phyloP scores from a whole-genome alignment of 2,113 vertebrate species.

The Pterocles burchelli region DNA sequence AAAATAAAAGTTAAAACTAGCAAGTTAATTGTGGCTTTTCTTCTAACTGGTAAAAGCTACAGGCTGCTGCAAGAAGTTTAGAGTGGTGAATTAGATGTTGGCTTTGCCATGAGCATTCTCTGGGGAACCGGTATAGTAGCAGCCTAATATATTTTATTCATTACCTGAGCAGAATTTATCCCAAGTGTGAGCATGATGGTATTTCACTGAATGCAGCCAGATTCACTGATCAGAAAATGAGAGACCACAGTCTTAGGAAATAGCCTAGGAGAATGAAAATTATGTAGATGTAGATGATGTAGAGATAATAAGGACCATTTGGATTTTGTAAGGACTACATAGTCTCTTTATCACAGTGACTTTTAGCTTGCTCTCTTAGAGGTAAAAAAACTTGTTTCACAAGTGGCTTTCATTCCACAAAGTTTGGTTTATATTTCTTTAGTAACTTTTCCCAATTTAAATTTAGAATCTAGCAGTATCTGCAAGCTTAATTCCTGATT shows the following conservation, averaged over 20 bases:
- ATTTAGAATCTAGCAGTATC: neutral
- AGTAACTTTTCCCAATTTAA: neutral
- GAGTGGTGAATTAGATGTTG: neutral
- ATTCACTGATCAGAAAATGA: neutral
- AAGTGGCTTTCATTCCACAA: neutral
- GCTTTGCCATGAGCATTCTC: neutral
- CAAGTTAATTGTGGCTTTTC: neutral
- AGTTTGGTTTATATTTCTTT: neutral
- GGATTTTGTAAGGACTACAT: neutral
- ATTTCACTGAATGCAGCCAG: neutral
- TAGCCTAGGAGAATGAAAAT: neutral
- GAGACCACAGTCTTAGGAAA: neutral
- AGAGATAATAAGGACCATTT: neutral
- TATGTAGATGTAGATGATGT: neutral
- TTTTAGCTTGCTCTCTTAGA: neutral
- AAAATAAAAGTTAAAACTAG: neutral
- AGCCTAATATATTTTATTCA: neutral
- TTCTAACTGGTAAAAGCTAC: neutral
- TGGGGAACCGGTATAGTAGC: neutral
- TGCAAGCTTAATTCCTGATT: neutral
- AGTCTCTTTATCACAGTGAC: neutral
- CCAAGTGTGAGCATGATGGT: neutral
- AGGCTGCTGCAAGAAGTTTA: neutral
- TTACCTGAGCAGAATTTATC: conserved; percentile 16
- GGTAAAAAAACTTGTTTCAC: neutral